Base-by-base conservation (phyloP, 2,888 invertebrate species). In the Eucera pruinosa region DNA sequence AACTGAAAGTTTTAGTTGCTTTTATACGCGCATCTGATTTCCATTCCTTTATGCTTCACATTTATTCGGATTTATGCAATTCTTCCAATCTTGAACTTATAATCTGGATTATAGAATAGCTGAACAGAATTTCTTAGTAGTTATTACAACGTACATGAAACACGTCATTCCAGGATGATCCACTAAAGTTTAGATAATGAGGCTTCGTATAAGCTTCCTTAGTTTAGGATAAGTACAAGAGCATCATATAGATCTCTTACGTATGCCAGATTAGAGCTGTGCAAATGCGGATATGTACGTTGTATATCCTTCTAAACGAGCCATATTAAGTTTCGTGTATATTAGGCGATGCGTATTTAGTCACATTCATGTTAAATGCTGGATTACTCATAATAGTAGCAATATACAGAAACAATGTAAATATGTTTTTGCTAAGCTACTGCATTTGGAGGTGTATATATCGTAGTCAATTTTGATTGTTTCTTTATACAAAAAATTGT, bases 171-270 rank as follows among this genome's bases (percentile, higher is more conserved):
- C 11, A 25, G 13, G 25, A 45, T 33, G 25, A 66, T 66, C 45
- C 33, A 30, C 7, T 30, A 30, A 54, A 52, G 20, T 52, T 64
- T 20, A 13, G 15, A 7, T 15, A 43, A 64, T 15, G 43, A 64
- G 27, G 30, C 20, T 27, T 43, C 15, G 30, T n/a, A 41, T 54
- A 52, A 43, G 41, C 30, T 64, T 27, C 41, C 23, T 43, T 41
- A 11, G 41, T 54, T 48, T 47, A 39, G 23, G 20, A 60, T 60
- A 67, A 60, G 48, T 45, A 39, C 39, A 48, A 20, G 30, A 7
- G 13, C 11, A 39, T 54, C 54, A 43, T 30, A 30, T 4, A 25
- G 30, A 7, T 60, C 47, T 30, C 18, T 57, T 58, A 27, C 15
- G 25, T 20, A 20, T 39, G 13, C n/a, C 33, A 47, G 13, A 27